phyloP scores from a whole-genome alignment of 2,113 vertebrate genomes.

The Odocoileus virginianus region DNA sequence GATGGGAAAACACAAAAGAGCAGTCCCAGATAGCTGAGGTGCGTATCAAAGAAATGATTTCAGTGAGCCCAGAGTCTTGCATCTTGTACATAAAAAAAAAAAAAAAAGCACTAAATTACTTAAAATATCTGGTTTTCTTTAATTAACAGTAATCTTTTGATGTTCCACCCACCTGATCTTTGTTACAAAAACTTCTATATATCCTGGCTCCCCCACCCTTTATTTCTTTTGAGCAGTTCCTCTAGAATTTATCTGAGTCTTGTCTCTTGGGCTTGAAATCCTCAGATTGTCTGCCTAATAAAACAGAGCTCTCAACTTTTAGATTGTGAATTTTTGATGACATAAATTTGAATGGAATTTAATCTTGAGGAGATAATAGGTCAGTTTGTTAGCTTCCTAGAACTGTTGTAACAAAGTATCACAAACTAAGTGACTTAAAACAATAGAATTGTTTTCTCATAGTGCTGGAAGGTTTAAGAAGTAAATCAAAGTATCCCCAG shows the following conservation, averaged over 20 bases:
- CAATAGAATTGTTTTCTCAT: background rate
- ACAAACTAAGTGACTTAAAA: background rate
- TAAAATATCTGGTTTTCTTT: background rate
- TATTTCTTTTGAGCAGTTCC: background rate
- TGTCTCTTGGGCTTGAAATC: background rate
- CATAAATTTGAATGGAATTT: background rate
- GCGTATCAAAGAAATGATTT: background rate
- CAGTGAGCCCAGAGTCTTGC: background rate
- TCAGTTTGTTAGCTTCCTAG: background rate
- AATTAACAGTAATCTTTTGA: background rate
- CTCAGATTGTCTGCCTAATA: background rate
- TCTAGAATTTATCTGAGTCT: background rate
- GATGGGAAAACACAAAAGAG: background rate
- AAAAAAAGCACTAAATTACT: background rate
- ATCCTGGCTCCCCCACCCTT: background rate
- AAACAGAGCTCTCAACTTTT: background rate
- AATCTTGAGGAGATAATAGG: background rate
- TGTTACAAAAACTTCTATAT: background rate
- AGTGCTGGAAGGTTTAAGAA: background rate
- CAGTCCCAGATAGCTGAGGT: background rate
- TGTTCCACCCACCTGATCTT: background rate
- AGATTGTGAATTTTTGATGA: background rate
- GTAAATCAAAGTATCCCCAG: background rate
- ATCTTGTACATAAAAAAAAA: background rate
- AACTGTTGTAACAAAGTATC: background rate